These are phyloP conservation scores for Eremophila alpestris DNA, from an alignment of 2,797 vertebrate genomes.

Conservation along the genomic window DNA sequence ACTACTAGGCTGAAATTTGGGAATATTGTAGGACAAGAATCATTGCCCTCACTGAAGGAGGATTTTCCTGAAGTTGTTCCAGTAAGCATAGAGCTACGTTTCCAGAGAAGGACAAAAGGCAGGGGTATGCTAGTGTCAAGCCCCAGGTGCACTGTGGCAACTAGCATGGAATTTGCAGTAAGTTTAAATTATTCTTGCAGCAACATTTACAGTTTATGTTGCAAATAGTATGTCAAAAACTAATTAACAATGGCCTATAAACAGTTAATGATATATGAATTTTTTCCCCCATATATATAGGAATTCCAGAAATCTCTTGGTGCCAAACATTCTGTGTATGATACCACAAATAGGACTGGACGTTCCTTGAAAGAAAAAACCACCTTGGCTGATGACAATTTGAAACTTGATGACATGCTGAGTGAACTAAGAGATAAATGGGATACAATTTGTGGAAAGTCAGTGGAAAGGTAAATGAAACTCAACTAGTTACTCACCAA, in stretches of 20 bases:
- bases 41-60: not conserved
- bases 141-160: not conserved
- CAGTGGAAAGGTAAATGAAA: conserved; percentile 89
- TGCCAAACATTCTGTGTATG: conserved; percentile 96
- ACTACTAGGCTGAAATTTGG: not conserved
- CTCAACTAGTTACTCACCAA: not conserved
- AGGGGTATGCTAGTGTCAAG: not conserved
- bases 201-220: not conserved
- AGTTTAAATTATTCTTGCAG: not conserved
- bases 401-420: conserved; percentile 95
- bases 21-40: not conserved
- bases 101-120: not conserved
- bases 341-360: conserved; percentile 92
- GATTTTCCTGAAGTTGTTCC: not conserved
- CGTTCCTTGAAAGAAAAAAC: conserved; percentile 96
- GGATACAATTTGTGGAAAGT: conserved; percentile 98
- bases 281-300: conserved; percentile 66
- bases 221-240: not conserved
- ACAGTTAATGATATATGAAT: not conserved
- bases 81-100: not conserved
- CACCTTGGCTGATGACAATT: conserved; percentile 89
- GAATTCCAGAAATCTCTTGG: conserved; percentile 97
- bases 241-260: not conserved
- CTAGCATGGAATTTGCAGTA: not conserved
- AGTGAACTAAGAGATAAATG: conserved; percentile 97